Conservation (phyloP, 64 coral and sea anemone species). For the Cladopsammia gracilis region DNA sequence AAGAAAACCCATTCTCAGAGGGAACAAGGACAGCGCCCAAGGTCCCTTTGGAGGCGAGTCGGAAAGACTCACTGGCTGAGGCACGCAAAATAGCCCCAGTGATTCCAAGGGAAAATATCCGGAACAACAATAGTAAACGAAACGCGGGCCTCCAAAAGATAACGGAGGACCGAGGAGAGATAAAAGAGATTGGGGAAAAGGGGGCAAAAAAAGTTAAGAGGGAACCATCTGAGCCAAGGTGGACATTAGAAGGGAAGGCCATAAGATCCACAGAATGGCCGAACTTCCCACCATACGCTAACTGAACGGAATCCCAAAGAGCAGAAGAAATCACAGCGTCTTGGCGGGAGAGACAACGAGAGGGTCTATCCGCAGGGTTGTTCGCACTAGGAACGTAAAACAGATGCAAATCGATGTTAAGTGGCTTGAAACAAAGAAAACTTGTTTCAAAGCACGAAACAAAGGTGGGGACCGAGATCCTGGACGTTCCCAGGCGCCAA, state of each 20-base stretch:
- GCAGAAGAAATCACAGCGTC: background rate
- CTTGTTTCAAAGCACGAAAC: background rate
- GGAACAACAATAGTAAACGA: background rate
- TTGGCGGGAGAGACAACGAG: background rate
- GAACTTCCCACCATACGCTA: background rate
- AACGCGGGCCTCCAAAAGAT: background rate
- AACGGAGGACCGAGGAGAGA: background rate
- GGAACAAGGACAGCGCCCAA: background rate
- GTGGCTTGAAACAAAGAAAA: background rate
- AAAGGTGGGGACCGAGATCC: background rate
- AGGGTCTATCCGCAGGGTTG: background rate
- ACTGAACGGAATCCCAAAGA: background rate
- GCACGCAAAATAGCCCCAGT: background rate
- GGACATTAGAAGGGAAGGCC: conserved; percentile 1
- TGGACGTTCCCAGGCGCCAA: background rate
- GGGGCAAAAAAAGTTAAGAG: background rate
- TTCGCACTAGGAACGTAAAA: background rate
- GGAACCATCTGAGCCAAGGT: background rate
- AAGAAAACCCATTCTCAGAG: no score
- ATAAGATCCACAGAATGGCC: conserved; percentile 33
- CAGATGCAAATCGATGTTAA: background rate
- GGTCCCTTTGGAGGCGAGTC: background rate
- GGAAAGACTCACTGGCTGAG: background rate
- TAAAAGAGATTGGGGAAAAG: no score
- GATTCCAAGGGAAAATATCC: background rate